phyloP scores from a whole-genome alignment of 2,113 vertebrate species.

The Glaucomys volans region DNA sequence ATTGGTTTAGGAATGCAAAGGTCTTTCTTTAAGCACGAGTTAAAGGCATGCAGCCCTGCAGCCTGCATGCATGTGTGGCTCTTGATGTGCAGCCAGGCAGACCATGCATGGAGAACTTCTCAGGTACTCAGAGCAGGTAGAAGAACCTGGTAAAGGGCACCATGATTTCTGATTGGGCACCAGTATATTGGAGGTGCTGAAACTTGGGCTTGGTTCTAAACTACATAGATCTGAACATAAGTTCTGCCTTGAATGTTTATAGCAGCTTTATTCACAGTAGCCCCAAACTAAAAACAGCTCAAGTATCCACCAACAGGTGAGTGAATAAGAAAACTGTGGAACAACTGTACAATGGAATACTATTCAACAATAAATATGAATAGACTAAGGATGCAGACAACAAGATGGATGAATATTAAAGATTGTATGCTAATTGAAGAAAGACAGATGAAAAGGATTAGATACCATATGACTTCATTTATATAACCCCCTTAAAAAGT shows the following conservation, averaged over 20 bases:
- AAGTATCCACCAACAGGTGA: neutral
- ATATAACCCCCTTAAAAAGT: conserved; percentile 17
- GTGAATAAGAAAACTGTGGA: neutral
- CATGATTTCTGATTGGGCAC: neutral
- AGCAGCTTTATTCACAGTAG: neutral
- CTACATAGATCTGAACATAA: neutral
- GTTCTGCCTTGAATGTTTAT: neutral
- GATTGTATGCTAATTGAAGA: conserved; percentile 46
- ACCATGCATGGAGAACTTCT: neutral
- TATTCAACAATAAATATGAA: conserved; percentile 39
- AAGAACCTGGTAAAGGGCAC: neutral
- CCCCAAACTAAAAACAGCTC: neutral
- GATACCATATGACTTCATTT: neutral
- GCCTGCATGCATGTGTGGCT: neutral
- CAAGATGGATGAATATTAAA: neutral
- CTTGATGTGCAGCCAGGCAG: neutral
- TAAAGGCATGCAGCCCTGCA: neutral
- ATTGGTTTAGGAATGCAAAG: neutral
- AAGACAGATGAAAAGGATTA: conserved; percentile 30
- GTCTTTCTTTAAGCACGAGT: neutral
- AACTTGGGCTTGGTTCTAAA: neutral
- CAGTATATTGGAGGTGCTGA: neutral
- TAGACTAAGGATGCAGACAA: neutral
- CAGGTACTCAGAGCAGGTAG: neutral
- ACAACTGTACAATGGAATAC: neutral